These are phyloP conservation scores for Atlantisia rogersi DNA, from an alignment of 2,113 vertebrate species.

Conservation along the genomic window DNA sequence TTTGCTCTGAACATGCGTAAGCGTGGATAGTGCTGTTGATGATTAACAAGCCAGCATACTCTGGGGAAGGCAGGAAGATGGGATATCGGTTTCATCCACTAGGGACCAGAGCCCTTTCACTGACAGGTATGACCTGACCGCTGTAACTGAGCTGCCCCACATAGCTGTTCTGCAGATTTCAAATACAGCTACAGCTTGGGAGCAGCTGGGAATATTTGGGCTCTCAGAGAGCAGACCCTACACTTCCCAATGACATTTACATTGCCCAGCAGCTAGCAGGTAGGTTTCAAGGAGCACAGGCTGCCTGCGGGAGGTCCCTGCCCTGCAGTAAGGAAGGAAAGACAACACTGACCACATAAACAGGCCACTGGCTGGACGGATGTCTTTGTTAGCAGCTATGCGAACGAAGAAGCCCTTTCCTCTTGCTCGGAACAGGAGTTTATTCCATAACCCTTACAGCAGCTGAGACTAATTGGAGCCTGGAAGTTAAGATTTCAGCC, in stretches of 20 bases:
- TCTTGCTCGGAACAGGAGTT: accelerated
- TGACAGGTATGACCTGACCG: conserved; percentile 27
- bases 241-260: conserved; percentile 13
- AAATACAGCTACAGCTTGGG: background rate
- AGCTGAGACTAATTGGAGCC: background rate
- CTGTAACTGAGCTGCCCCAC: background rate
- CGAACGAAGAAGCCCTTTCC: background rate
- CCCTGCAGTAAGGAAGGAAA: conserved; percentile 39
- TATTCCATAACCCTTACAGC: background rate
- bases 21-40: background rate
- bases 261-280: conserved; percentile 28
- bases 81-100: conserved; percentile 3
- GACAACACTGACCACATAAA: background rate
- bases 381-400: background rate
- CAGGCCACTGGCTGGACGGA: background rate
- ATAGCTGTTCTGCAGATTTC: background rate
- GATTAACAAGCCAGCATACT: background rate
- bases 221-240: background rate
- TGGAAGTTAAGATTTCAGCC: background rate
- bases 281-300: background rate
- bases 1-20: background rate
- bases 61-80: background rate
- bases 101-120: background rate
- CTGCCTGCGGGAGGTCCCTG: conserved; percentile 46
- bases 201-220: conserved; percentile 50